Evolutionary conservation across 2,113 vertebrate species (phyloP), one percentile per base, ranked within the genome.

Genomic region (Serilophus lunatus): DNA sequence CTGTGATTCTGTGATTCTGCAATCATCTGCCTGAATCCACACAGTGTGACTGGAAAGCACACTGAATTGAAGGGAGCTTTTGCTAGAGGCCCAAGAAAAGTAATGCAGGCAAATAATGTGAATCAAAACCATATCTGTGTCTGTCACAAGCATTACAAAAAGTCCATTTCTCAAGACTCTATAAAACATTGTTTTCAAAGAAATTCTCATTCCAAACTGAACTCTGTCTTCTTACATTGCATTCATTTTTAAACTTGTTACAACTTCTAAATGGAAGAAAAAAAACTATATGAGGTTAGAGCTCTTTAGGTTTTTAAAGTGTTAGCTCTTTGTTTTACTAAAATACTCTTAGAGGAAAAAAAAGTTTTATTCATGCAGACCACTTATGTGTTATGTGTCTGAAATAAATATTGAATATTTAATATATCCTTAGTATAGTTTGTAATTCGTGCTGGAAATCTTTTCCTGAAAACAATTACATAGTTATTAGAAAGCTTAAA

Each of bases 341-440:
- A 96, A 74, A 8, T 74, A 28, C 11, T 20, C 64, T 91, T 70
- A 85, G 93, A 96, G 82, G 44, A n/a, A n/a, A 22, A 77, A 86
- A 85, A 69, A 64, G 31, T 82, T 92, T 94, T 77, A 88, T 91
- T 93, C 59, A 92, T 90, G 69, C 7, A 78, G 26, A 47, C 75
- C 13, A 56, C 8, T 68, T 80, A 65, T 12, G 10, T 59, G 76
- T 74, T 92, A 42, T 71, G n/a, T 19, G 10, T 75, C 83, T 93
- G 28, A 76, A 94, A 85, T 59, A 88, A 86, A 94, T 77, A 68
- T 65, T 85, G 47, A 74, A 69, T 83, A 53, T 82, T 89, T 93
- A 64, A 42, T 79, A 78, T 89, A 82, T 86, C 18, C 35, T 76
- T 25, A 54, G 24, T 53, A 75, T 19, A 49, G 12, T 63, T 47